These are phyloP conservation scores for Drosophila diplacantha DNA, from an alignment of 2,888 invertebrate species.

Conservation along the genomic window DNA sequence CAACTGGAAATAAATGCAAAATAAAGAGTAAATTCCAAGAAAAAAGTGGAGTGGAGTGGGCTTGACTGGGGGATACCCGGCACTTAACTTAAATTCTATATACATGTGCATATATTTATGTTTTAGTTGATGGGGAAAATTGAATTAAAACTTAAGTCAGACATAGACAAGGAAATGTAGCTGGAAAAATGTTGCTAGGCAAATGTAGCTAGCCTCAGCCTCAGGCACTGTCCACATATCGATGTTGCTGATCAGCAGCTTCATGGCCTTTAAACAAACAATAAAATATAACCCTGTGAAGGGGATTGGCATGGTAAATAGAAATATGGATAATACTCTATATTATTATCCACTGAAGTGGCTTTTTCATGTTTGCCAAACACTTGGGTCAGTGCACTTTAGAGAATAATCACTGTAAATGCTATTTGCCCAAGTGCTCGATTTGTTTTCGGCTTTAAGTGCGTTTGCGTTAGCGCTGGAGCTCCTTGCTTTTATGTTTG, in stretches of 20 bases:
- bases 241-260: neutral
- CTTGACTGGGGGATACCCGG: neutral
- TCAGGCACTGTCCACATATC: neutral
- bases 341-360: neutral
- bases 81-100: neutral
- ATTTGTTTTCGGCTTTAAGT: conserved; percentile 34
- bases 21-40: neutral
- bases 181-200: too few species aligned
- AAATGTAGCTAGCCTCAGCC: too few species aligned
- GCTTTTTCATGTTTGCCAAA: neutral
- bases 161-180: too few species aligned
- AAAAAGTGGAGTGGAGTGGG: neutral
- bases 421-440: conserved; percentile 36
- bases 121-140: neutral
- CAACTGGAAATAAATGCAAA: neutral
- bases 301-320: too few species aligned
- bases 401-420: conserved; percentile 43
- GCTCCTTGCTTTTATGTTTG: conserved; percentile 3
- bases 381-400: conserved; percentile 12
- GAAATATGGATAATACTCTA: neutral
- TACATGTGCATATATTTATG: neutral
- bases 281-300: neutral
- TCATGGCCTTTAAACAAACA: neutral
- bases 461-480: conserved; percentile 1
- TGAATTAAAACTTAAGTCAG: too few species aligned